Evolutionary conservation across 2,888 invertebrate genomes (phyloP), one percentile per base, ranked within the genome.

Genomic region (Mesorhabditis sp.): DNA sequence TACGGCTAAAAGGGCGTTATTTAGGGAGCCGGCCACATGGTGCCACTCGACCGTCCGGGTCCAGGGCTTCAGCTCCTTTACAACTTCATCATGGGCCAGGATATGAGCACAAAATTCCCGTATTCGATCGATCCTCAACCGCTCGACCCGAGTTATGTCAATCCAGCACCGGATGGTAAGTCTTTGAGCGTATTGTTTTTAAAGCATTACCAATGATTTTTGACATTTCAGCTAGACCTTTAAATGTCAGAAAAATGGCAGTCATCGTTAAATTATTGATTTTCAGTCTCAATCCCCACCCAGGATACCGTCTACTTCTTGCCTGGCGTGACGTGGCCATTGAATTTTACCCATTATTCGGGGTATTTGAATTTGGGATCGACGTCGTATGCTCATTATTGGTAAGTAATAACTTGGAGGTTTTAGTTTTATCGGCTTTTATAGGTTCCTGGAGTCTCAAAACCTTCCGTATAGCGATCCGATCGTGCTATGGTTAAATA

Each of bases 221-320:
- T n/a, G n/a, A n/a, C n/a, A n/a, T n/a, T n/a, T n/a, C n/a, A n/a
- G n/a, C n/a, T n/a, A n/a, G n/a, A n/a, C n/a, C n/a, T n/a, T n/a
- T n/a, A n/a, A n/a, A n/a, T n/a, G n/a, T n/a, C n/a, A n/a, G n/a
- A n/a, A n/a, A n/a, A 50, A 50, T 50, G 58, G n/a, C n/a, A 50
- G n/a, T 13, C 1, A 50, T 50, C 7, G n/a, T 50, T 50, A 50
- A 50, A 13, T 50, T 50, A 2, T 1, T 2, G 10, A 13, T 50
- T 50, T 50, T 50, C n/a, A 50, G 58, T 50, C 7, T 50, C 58
- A n/a, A 50, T 50, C n/a, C 58, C 58, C 58, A n/a, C 7, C 10
- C 58, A 50, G 58, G 58, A 50, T n/a, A 50, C 58, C 7, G 58
- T 50, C 58, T 50, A 50, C n/a, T 50, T 50, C n/a, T 13, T 50